A percentile compares a stretch with the other conserved stretches of the same genome.
phyloP scores from a whole-genome alignment of 2,888 invertebrate species.

The Physocephala rufipes region DNA sequence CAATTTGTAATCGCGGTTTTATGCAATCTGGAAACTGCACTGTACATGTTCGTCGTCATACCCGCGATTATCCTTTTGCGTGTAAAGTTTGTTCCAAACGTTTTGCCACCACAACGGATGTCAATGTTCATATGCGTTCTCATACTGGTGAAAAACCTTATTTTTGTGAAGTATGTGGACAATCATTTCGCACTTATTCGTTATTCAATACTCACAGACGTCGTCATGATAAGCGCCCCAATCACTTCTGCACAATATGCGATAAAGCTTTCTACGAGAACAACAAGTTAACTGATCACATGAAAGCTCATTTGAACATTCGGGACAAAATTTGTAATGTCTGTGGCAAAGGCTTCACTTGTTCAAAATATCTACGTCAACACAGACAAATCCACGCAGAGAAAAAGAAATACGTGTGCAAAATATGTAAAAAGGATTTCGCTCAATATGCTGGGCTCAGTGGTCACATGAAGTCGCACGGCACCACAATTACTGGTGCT shows the following conservation, averaged over 20 bases:
- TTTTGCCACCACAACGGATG: conserved; percentile 52
- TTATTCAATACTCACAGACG: conserved; percentile 55
- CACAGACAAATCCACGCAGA: conserved; percentile 48
- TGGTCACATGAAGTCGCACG: conserved; percentile 47
- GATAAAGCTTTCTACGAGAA: conserved; percentile 57
- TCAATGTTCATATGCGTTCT: conserved; percentile 51
- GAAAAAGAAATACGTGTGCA: conserved; percentile 46
- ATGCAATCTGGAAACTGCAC: conserved; percentile 56
- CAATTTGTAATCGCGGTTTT: conserved; percentile 51
- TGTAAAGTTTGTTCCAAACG: conserved; percentile 53
- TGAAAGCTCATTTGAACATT: conserved; percentile 56
- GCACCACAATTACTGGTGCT: conserved; percentile 44
- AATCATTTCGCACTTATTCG: conserved; percentile 53
- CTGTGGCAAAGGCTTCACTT: conserved; percentile 52
- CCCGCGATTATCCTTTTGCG: conserved; percentile 53
- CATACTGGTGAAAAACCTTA: conserved; percentile 58
- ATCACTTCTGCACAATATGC: conserved; percentile 52
- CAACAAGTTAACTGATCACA: conserved; percentile 56
- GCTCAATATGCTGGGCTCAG: conserved; percentile 48
- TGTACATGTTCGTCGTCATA: conserved; percentile 57
- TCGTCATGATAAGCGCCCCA: conserved; percentile 48
- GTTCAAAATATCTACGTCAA: conserved; percentile 48
- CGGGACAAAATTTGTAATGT: conserved; percentile 54
- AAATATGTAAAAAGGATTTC: conserved; percentile 46
- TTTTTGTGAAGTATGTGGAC: conserved; percentile 54